Evolutionary conservation across 2,113 vertebrate species (phyloP).

Genomic region (Pteronura brasiliensis): DNA sequence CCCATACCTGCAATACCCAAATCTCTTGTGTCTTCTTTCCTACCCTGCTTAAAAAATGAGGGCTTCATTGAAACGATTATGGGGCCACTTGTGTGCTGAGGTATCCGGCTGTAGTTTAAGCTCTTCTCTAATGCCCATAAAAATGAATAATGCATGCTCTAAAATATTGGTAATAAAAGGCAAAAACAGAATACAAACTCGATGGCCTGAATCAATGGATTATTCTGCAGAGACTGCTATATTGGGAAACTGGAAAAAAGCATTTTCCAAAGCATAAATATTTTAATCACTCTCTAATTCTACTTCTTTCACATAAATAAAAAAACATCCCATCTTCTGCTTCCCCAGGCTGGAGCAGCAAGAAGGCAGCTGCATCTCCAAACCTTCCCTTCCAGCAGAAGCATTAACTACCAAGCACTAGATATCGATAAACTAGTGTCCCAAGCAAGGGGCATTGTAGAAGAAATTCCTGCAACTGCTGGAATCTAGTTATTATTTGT

Average conservation of each 20-base stretch:
- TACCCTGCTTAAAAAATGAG: background rate
- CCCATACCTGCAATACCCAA: background rate
- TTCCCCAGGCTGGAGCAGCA: background rate
- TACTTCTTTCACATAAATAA: conserved; percentile 48
- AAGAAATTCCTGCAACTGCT: background rate
- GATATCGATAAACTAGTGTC: background rate
- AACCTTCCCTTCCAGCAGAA: background rate
- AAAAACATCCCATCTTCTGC: background rate
- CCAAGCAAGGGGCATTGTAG: background rate
- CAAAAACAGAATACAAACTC: conserved; percentile 70
- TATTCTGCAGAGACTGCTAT: conserved; percentile 56
- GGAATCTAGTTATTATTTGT: background rate
- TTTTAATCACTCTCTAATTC: conserved; percentile 55
- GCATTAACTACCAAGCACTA: background rate
- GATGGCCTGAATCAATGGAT: conserved; percentile 70
- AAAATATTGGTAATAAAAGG: conserved; percentile 65
- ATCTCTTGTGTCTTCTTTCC: background rate
- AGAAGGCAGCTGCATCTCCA: background rate
- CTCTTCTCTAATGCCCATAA: conserved; percentile 42
- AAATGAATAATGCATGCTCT: conserved; percentile 77
- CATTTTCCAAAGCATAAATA: conserved; percentile 56
- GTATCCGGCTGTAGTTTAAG: background rate
- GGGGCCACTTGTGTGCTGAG: background rate
- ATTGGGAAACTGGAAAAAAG: conserved; percentile 52
- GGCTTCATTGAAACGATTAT: background rate